Evolutionary conservation across 2,797 vertebrate species (phyloP).

Genomic region (Halcyon chelicuti): DNA sequence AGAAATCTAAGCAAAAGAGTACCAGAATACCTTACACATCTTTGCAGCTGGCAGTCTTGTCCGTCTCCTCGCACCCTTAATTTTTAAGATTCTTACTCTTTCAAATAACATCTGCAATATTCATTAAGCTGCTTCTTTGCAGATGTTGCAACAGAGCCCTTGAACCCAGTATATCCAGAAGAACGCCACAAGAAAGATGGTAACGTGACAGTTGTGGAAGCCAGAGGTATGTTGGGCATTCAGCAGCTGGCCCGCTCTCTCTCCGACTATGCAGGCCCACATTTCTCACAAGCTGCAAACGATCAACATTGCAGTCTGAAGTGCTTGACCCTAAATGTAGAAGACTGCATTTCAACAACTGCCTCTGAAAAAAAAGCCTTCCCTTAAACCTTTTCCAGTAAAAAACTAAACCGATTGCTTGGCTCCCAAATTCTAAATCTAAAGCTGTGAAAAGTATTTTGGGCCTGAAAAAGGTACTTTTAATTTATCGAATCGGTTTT

Average conservation of each 20-base stretch:
- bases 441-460: neutral
- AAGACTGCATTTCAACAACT: neutral
- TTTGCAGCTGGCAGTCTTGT: neutral
- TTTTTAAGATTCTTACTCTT: neutral
- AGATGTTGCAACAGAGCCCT: constrained; percentile 67
- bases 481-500: neutral
- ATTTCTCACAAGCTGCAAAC: neutral
- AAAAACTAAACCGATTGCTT: neutral
- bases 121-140: neutral
- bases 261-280: neutral
- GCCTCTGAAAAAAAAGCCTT: neutral
- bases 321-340: neutral
- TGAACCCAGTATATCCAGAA: constrained; percentile 68
- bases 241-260: neutral
- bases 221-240: constrained; percentile 77
- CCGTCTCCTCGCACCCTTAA: rapidly evolving
- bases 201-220: constrained; percentile 80
- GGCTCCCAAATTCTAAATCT: neutral
- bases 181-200: constrained; percentile 73
- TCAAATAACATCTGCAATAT: neutral
- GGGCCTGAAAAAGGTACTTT: neutral
- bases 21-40: rapidly evolving
- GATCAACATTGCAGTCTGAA: neutral
- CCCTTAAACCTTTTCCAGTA: neutral
- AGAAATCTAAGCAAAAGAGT: neutral